Base-by-base conservation (phyloP, 1,140 invertebrate species). In the Lasaia peninsularis region DNA sequence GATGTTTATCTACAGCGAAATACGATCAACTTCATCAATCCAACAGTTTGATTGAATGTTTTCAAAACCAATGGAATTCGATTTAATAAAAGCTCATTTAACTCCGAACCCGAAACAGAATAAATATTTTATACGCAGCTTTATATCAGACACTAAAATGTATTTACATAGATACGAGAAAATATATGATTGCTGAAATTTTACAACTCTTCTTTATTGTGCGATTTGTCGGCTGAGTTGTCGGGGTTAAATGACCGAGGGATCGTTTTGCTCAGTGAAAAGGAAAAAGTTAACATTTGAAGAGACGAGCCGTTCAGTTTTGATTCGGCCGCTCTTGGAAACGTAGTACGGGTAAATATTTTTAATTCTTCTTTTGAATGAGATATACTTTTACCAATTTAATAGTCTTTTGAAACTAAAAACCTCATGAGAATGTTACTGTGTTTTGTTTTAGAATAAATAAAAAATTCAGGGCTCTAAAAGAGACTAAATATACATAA, bases 171-270 rank as follows among this genome's bases (percentile, higher is more conserved):
- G 14, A 44, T 44, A 44, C 37, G 37, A 44, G 37, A 16, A 44
- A 44, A 44, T 44, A 16, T 44, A 16, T 44, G 16, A 44, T 44
- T 44, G 18, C 37, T 44, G 16, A 20, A 40, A 24, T 55, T 55
- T 55, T 44, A 55, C 20, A 55, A 35, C 52, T 37, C 33, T 44
- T 20, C 37, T 55, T 55, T 55, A 55, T 12, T 28, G 34, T 37
- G 21, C 34, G 33, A 55, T 55, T 55, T 55, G 28, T 51, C 24
- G 49, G 21, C 16, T 20, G 52, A 40, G 34, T 32, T 52, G 50
- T 52, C 37, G 32, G 51, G 32, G 61, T 63, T 58, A 48, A 63
- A 63, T 44, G 61, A 51, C 56, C 61, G 61, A 16, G 53, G 57
- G 37, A 58, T 55, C 56, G 61, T 63, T 54, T 58, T 58, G 61